Evolutionary conservation across 2,113 vertebrate genomes (phyloP).

Genomic region (Bostrychus sinensis): DNA sequence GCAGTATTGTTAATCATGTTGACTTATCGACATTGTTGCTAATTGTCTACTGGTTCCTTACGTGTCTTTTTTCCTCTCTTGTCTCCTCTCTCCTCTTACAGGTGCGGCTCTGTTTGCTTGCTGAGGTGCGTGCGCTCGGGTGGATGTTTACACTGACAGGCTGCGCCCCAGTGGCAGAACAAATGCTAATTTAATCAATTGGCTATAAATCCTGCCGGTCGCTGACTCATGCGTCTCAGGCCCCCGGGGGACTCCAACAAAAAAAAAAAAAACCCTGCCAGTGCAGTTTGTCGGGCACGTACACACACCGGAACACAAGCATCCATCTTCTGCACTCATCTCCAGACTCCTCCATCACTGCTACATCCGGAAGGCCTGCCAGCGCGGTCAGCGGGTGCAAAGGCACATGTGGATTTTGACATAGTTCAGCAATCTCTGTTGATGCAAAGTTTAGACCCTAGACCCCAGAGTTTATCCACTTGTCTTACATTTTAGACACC

Average conservation of each 20-base stretch:
- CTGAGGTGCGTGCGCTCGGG: constrained; percentile 16
- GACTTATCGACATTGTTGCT: constrained; percentile 67
- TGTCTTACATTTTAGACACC: no score
- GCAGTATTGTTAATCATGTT: constrained; percentile 70
- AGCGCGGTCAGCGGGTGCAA: constrained; percentile 15
- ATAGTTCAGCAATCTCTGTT: neutral
- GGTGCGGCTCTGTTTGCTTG: constrained; percentile 47
- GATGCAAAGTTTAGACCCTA: neutral
- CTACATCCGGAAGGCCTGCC: constrained; percentile 35
- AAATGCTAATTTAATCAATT: constrained; percentile 99
- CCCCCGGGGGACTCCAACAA: constrained; percentile 79
- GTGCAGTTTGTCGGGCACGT: constrained; percentile 77
- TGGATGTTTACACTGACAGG: constrained; percentile 67
- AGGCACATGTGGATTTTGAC: constrained; percentile 36
- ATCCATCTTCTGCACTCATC: constrained; percentile 52
- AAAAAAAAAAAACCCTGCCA: constrained; percentile 80
- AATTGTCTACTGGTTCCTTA: constrained; percentile 54
- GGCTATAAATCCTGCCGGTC: constrained; percentile 90
- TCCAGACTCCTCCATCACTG: constrained; percentile 38
- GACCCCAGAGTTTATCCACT: neutral
- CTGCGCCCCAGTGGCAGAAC: constrained; percentile 85
- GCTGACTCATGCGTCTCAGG: constrained; percentile 91
- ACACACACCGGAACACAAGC: constrained; percentile 28
- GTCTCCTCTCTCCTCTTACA: constrained; percentile 29
- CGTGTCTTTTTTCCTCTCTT: neutral